Evolutionary conservation across 2,113 vertebrate species (phyloP).

Genomic region (Gymnocephalus cernua): DNA sequence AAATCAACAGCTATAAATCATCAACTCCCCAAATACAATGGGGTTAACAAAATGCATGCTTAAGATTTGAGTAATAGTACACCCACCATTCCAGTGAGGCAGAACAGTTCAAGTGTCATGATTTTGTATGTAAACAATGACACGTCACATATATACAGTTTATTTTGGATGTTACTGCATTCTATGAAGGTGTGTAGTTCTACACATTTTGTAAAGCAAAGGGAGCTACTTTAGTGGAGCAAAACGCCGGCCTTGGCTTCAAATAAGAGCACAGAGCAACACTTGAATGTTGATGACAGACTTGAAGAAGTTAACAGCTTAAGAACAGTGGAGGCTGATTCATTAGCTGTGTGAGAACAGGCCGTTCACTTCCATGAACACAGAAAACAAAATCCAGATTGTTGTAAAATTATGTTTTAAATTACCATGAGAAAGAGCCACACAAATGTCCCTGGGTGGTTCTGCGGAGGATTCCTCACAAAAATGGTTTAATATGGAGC

Average conservation of each 20-base stretch:
- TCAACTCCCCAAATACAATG: not conserved
- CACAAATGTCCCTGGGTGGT: constrained; percentile 45
- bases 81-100: constrained; percentile 13
- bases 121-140: constrained; percentile 41
- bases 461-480: constrained; percentile 25
- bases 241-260: not conserved
- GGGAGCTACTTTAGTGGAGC: not conserved
- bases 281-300: constrained; percentile 35
- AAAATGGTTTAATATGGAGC: constrained; percentile 51
- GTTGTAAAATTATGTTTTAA: constrained; percentile 56
- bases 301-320: constrained; percentile 45
- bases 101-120: constrained; percentile 29
- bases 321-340: constrained; percentile 31
- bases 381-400: constrained; percentile 53
- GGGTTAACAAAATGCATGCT: constrained; percentile 11
- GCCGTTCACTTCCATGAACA: constrained; percentile 44
- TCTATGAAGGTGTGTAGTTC: constrained; percentile 26
- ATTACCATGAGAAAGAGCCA: constrained; percentile 56
- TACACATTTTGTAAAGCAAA: constrained; percentile 19
- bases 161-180: constrained; percentile 34
- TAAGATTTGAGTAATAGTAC: constrained; percentile 2
- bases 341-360: constrained; percentile 49
- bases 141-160: constrained; percentile 6
- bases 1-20: constrained; percentile 19
- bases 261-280: constrained; percentile 17